phyloP scores from a whole-genome alignment of 2,113 vertebrate genomes.

The Mustela lutreola region DNA sequence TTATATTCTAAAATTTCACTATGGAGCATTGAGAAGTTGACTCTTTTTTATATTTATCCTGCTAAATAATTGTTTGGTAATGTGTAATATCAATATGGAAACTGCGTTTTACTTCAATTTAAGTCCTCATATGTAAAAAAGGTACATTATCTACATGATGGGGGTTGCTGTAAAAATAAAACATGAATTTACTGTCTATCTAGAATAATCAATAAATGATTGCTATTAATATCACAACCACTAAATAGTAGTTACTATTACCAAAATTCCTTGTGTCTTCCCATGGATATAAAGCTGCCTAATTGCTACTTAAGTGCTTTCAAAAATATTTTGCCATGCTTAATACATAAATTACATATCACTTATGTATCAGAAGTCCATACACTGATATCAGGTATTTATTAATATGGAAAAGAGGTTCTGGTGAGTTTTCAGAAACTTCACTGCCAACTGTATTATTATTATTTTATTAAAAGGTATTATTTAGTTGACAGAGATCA shows the following conservation, averaged over 20 bases:
- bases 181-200: background rate
- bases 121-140: background rate
- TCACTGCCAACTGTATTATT: constrained; percentile 11
- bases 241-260: background rate
- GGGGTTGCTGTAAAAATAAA: background rate
- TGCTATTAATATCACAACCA: background rate
- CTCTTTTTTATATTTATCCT: background rate
- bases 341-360: constrained; percentile 11
- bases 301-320: background rate
- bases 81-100: background rate
- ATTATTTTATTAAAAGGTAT: too few relatives aligned
- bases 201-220: constrained; percentile 36
- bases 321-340: constrained; percentile 3
- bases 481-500: too few relatives aligned
- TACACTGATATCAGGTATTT: background rate
- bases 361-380: constrained; percentile 19
- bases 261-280: background rate
- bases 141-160: background rate
- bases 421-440: constrained; percentile 47
- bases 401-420: constrained; percentile 26
- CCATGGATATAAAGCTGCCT: constrained; percentile 34
- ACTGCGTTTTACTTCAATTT: constrained; percentile 17
- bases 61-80: background rate
- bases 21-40: background rate
- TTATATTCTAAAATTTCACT: constrained; percentile 2